Evolutionary conservation across 2,888 invertebrate species (phyloP).

Genomic region (Plebejus melissa): DNA sequence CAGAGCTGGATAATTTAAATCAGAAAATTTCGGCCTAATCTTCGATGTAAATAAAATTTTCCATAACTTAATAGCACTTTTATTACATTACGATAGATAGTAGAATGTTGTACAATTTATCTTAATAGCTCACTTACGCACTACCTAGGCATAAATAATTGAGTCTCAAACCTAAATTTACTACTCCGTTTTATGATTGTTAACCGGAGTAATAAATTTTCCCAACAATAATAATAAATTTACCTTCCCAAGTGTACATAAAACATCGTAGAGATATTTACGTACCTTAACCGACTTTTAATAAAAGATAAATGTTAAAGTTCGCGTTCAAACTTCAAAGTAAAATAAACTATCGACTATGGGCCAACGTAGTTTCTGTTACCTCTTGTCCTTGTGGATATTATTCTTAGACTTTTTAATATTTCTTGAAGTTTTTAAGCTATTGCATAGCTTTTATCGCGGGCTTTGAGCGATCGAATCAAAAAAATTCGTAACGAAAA

Average conservation of each 20-base stretch:
- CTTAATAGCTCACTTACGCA: not conserved
- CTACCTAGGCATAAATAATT: not conserved
- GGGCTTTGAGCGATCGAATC: too few relatives aligned
- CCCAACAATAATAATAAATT: conserved; percentile 8
- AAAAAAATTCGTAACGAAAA: too few relatives aligned
- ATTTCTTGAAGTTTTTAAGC: not conserved
- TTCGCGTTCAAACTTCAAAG: conserved; percentile 1
- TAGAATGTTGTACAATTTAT: not conserved
- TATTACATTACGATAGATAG: not conserved
- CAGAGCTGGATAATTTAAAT: too few relatives aligned
- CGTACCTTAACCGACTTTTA: conserved; percentile 18
- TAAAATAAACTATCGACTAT: conserved; percentile 21
- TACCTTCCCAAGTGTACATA: conserved; percentile 3
- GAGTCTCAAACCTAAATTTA: not conserved
- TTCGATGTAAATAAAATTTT: not conserved
- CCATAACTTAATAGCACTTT: not conserved
- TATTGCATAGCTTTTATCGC: too few relatives aligned
- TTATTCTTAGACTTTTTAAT: not conserved
- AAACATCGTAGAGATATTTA: conserved; percentile 9
- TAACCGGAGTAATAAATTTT: conserved; percentile 4
- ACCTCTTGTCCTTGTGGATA: not conserved
- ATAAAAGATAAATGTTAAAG: conserved; percentile 20
- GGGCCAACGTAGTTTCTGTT: not conserved
- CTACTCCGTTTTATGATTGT: conserved; percentile 13
- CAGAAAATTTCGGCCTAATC: too few relatives aligned